Conservation (phyloP, 2,888 invertebrate species). For the Archips xylosteana region DNA sequence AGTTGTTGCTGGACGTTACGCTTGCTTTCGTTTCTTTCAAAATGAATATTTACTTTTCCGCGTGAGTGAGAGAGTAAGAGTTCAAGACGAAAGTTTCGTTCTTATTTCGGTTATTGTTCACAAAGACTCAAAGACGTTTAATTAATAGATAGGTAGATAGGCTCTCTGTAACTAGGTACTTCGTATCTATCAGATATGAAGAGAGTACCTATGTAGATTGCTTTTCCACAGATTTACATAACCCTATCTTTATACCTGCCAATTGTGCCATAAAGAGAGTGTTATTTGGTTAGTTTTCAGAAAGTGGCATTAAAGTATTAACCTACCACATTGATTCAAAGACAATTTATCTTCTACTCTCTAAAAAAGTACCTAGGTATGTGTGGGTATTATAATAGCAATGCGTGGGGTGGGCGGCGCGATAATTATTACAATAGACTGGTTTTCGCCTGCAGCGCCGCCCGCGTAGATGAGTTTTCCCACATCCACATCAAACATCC, state of each 20-base stretch:
- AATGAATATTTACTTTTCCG: conserved; percentile 68
- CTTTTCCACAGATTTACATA: not conserved
- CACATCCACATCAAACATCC: not conserved
- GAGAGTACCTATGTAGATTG: not conserved
- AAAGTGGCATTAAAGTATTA: too few species aligned
- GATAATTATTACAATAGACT: not conserved
- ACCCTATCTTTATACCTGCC: not conserved
- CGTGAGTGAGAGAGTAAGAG: conserved; percentile 61
- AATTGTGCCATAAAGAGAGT: too few species aligned
- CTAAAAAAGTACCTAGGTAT: too few species aligned
- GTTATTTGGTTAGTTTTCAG: too few species aligned
- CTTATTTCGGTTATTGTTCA: conserved; percentile 45
- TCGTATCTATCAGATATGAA: not conserved
- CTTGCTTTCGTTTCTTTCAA: conserved; percentile 66
- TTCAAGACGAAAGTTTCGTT: conserved; percentile 49
- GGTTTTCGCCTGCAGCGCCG: not conserved
- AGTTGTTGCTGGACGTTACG: conserved; percentile 68
- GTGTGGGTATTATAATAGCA: not conserved
- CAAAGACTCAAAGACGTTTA: conserved; percentile 50
- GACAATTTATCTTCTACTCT: too few species aligned
- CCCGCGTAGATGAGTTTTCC: not conserved
- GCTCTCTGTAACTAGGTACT: not conserved
- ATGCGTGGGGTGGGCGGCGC: not conserved
- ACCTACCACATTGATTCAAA: too few species aligned
- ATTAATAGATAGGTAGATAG: conserved; percentile 42